Evolutionary conservation across 2,113 vertebrate genomes (phyloP).

Genomic region (Phylloscopus whistleri): DNA sequence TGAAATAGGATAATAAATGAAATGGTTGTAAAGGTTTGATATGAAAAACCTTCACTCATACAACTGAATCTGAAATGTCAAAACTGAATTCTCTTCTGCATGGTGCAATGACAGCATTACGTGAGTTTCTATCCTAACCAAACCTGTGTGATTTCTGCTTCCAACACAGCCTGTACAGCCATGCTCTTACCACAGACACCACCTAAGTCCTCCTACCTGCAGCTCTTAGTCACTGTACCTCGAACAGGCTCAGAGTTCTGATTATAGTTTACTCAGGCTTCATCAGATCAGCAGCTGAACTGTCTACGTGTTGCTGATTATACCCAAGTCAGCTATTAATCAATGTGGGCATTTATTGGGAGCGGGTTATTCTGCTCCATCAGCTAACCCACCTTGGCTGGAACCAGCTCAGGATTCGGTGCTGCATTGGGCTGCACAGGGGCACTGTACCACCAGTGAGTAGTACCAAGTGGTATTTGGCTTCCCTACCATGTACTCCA

Average conservation of each 20-base stretch:
- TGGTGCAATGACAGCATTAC: not conserved
- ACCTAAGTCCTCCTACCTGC: not conserved
- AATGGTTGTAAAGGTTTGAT: not conserved
- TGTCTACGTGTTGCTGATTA: not conserved
- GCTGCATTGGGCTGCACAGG: rapidly evolving
- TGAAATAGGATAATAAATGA: not conserved
- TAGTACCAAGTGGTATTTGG: not conserved
- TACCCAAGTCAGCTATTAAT: not conserved
- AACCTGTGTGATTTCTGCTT: not conserved
- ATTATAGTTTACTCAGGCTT: not conserved
- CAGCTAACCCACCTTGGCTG: not conserved
- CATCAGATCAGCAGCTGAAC: not conserved
- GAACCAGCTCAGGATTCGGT: not conserved
- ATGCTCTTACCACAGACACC: not conserved
- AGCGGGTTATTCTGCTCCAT: not conserved
- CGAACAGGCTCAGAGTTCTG: not conserved
- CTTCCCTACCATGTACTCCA: not conserved
- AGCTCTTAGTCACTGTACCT: not conserved
- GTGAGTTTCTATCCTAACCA: not conserved
- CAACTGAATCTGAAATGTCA: not conserved
- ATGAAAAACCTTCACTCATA: not conserved
- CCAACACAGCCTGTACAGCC: not conserved
- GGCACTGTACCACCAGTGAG: not conserved
- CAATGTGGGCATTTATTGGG: not conserved
- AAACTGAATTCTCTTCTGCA: not conserved